These are phyloP conservation scores for Felis catus DNA, from an alignment of 2,113 vertebrate species.

Conservation along the genomic window DNA sequence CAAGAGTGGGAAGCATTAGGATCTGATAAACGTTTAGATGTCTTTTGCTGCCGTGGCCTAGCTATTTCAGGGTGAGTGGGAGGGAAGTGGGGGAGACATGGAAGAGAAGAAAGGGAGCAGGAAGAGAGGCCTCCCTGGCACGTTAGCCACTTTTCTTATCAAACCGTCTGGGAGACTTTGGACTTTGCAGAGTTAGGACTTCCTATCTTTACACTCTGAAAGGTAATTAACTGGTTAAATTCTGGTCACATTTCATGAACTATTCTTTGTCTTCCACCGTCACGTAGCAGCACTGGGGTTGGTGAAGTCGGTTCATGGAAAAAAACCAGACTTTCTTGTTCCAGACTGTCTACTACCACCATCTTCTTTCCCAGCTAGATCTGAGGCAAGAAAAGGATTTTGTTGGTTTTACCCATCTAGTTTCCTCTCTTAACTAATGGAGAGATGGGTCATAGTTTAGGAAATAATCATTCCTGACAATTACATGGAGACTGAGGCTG, in stretches of 20 bases:
- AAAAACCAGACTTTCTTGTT: constrained; percentile 12
- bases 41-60: neutral
- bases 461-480: constrained; percentile 12
- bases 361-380: neutral
- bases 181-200: neutral
- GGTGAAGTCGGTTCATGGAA: neutral
- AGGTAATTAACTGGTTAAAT: constrained; percentile 12
- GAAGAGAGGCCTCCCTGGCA: neutral
- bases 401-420: neutral
- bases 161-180: neutral
- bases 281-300: neutral
- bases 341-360: neutral
- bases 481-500: neutral
- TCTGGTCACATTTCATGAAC: neutral
- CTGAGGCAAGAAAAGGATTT: constrained; percentile 24
- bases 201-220: neutral
- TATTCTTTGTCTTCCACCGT: neutral
- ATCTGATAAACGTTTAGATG: neutral
- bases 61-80: neutral
- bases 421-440: neutral
- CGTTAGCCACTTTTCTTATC: neutral
- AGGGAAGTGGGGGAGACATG: neutral
- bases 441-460: constrained; percentile 7
- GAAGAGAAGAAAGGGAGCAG: neutral
- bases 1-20: neutral